phyloP scores from a whole-genome alignment of 2,113 vertebrate genomes.

The Rhea americana region DNA sequence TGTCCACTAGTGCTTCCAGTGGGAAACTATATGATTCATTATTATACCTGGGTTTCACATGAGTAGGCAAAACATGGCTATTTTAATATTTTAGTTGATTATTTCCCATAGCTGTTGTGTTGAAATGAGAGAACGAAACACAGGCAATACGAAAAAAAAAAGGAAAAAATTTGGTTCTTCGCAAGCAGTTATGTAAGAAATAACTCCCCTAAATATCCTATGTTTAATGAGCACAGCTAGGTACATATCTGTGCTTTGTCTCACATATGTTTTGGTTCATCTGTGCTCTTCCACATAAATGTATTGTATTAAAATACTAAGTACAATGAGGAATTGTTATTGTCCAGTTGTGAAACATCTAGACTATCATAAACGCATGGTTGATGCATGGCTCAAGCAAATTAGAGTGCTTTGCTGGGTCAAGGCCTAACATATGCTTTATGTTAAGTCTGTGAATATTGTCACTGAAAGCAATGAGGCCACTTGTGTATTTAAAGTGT shows the following conservation, averaged over 20 bases:
- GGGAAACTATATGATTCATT: neutral
- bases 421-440: conserved; percentile 35
- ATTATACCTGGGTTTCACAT: neutral
- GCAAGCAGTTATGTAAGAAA: neutral
- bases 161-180: neutral
- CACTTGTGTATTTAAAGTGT: conserved; percentile 36
- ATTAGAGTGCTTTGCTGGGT: neutral
- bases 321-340: neutral
- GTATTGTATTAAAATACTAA: neutral
- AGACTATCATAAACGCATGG: neutral
- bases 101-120: neutral
- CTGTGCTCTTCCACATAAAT: neutral
- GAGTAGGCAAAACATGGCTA: neutral
- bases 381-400: conserved; percentile 30
- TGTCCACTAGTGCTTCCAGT: neutral
- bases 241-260: neutral
- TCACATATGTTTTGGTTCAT: neutral
- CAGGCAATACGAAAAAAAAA: accelerated
- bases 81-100: neutral
- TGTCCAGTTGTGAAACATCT: neutral
- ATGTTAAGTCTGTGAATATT: conserved; percentile 50
- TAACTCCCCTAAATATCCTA: neutral
- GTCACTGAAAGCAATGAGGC: conserved; percentile 57
- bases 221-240: neutral
- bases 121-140: neutral